Percentiles rank a stretch among this genome's conserved stretches.
phyloP scores from a whole-genome alignment of 2,113 vertebrate species.

The Tachysurus fulvidraco region DNA sequence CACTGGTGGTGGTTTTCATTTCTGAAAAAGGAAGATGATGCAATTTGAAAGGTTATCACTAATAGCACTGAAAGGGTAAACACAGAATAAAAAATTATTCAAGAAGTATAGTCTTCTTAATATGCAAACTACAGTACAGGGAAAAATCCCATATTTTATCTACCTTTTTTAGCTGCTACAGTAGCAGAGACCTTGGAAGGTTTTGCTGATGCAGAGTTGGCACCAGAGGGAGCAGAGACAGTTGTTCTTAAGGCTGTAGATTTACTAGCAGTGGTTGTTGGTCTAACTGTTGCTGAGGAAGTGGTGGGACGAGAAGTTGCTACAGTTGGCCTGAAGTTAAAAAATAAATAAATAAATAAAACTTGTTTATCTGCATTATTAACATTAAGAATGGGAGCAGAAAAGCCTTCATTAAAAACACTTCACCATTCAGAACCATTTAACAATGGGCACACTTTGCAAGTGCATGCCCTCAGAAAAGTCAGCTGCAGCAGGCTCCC shows the following conservation, averaged over 20 bases:
- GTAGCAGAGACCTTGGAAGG: conserved; percentile 49
- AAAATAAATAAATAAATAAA: too few species aligned
- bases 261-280: conserved; percentile 40
- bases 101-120: neutral
- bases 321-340: conserved; percentile 44
- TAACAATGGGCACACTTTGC: neutral
- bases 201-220: conserved; percentile 57
- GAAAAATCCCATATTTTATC: neutral
- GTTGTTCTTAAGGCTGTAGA: conserved; percentile 51
- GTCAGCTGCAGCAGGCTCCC: neutral
- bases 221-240: conserved; percentile 61
- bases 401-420: neutral
- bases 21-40: conserved; percentile 52
- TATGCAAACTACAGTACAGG: neutral
- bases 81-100: neutral
- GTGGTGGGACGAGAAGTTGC: conserved; percentile 36
- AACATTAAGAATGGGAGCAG: neutral
- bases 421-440: neutral
- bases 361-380: too few species aligned
- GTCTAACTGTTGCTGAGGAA: conserved; percentile 51
- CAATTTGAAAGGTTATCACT: neutral
- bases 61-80: neutral
- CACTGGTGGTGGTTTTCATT: conserved; percentile 56
- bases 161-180: conserved; percentile 70
- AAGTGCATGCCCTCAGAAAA: neutral